These are phyloP conservation scores for Luperina nickerlii DNA, from an alignment of 2,888 invertebrate species.

Conservation along the genomic window DNA sequence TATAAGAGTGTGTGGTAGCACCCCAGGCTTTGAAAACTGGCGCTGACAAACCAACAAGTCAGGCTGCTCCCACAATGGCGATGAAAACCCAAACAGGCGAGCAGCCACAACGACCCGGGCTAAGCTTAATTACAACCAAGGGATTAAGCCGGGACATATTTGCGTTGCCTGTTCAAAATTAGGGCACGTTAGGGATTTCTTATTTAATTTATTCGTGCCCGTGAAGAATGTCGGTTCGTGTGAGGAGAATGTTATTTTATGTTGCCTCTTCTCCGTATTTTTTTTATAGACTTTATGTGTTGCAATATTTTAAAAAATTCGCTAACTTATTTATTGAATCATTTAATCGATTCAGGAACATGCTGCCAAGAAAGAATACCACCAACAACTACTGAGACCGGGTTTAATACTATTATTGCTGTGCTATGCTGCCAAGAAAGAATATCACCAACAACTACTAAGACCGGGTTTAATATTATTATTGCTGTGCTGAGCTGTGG, in stretches of 20 bases:
- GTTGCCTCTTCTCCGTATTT: slow-evolving; percentile 35
- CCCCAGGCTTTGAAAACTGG: slow-evolving; percentile 57
- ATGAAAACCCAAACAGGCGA: slow-evolving; percentile 68
- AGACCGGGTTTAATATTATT: too few relatives aligned
- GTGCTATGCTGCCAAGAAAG: too few relatives aligned
- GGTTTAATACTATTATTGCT: neutral
- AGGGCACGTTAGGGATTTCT: slow-evolving; percentile 73
- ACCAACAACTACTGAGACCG: neutral
- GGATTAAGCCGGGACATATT: slow-evolving; percentile 75
- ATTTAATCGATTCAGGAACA: neutral
- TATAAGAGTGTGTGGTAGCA: neutral
- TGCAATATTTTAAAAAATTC: too few relatives aligned
- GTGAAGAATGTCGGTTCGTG: slow-evolving; percentile 68
- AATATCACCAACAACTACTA: neutral
- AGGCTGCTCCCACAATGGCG: slow-evolving; percentile 58
- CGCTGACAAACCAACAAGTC: slow-evolving; percentile 65
- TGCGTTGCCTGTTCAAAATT: slow-evolving; percentile 72
- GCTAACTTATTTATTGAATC: too few relatives aligned
- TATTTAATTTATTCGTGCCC: slow-evolving; percentile 78
- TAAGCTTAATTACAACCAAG: slow-evolving; percentile 72
- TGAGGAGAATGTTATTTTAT: slow-evolving; percentile 51
- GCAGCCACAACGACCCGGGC: slow-evolving; percentile 68
- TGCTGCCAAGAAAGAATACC: neutral
- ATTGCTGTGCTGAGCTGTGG: neutral
- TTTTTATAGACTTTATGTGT: neutral